These are phyloP conservation scores for Drosophila sechellia DNA, from an alignment of 1,140 invertebrate species.

Conservation along the genomic window DNA sequence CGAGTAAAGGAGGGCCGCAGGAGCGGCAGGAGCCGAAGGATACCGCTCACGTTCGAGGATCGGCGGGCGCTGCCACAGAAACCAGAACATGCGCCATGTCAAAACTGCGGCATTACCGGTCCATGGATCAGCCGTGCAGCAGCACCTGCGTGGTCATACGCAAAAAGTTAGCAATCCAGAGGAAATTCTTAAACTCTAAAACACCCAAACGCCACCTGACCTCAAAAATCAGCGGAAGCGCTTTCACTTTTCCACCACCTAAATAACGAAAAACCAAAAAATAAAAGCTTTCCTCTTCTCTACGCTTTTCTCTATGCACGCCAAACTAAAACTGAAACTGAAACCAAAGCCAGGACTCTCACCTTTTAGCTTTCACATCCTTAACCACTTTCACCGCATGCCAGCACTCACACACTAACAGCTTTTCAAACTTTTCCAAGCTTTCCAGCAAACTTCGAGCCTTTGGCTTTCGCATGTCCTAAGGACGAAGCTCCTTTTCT, in stretches of 20 bases:
- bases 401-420: neutral
- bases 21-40: conserved; percentile 21
- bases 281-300: conserved; percentile 6
- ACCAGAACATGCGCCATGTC: conserved; percentile 82
- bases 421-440: neutral
- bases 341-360: conserved; percentile 3
- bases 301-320: conserved; percentile 9
- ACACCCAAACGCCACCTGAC: neutral
- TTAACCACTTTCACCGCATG: conserved; percentile 18
- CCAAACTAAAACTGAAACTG: neutral
- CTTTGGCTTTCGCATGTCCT: conserved; percentile 18
- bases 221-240: conserved; percentile 6
- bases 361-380: conserved; percentile 14
- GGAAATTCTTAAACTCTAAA: conserved; percentile 8
- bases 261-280: neutral
- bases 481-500: conserved; percentile 6
- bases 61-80: conserved; percentile 63
- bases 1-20: neutral
- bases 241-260: conserved; percentile 1
- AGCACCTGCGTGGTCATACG: conserved; percentile 75
- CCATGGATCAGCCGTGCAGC: conserved; percentile 80
- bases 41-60: conserved; percentile 40
- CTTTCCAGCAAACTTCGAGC: conserved; percentile 18
- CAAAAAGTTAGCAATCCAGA: conserved; percentile 79
- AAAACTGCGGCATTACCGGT: conserved; percentile 85